Percentiles rank a stretch among this genome's conserved stretches.
Conservation (phyloP, 1,140 invertebrate species). For the Chymomyza costata region DNA sequence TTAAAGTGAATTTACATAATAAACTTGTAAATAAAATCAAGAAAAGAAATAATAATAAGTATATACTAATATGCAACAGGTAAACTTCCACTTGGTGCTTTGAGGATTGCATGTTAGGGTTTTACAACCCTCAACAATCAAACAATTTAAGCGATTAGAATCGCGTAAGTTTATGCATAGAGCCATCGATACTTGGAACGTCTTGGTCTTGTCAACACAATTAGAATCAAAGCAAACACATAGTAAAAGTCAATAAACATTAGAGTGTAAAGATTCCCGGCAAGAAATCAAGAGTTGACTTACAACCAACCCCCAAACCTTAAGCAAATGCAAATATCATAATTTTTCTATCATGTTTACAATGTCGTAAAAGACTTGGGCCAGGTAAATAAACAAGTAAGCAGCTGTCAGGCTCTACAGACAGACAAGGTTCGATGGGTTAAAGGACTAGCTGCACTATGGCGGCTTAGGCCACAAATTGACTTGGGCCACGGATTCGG, state of each 20-base stretch:
- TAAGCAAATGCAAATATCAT: conserved; percentile 71
- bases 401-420: conserved; percentile 23
- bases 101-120: conserved; percentile 33
- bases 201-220: conserved; percentile 40
- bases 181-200: background rate
- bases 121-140: conserved; percentile 31
- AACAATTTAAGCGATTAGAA: conserved; percentile 54
- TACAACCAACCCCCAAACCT: conserved; percentile 16
- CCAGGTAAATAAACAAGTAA: too few relatives aligned
- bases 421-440: background rate
- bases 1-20: too few relatives aligned
- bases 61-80: conserved; percentile 27
- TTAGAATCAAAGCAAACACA: conserved; percentile 63
- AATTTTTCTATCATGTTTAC: conserved; percentile 52
- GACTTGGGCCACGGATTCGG: conserved; percentile 11
- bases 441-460: background rate
- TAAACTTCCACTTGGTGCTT: too few relatives aligned
- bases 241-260: too few relatives aligned
- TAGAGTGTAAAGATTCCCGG: conserved; percentile 33
- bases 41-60: too few relatives aligned
- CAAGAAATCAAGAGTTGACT: background rate
- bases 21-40: too few relatives aligned
- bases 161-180: conserved; percentile 14
- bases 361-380: conserved; percentile 29
- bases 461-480: conserved; percentile 42